Conservation (phyloP, 1,140 invertebrate species). For the Tetramorium parvispinum region DNA sequence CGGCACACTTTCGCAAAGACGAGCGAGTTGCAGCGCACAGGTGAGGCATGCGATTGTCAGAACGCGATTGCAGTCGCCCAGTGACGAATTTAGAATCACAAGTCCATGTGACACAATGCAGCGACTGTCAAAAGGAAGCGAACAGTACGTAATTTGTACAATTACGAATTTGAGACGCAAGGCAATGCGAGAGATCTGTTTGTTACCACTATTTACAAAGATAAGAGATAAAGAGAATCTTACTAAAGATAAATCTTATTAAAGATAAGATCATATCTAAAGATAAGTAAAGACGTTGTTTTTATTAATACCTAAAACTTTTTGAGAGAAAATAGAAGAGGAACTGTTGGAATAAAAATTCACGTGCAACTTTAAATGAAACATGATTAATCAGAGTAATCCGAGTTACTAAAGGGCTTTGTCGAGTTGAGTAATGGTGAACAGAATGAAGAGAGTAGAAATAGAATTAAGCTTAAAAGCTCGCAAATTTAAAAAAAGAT, state of each 20-base stretch:
- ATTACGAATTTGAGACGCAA: neutral
- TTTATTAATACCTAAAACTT: neutral
- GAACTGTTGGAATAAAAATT: neutral
- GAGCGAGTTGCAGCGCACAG: neutral
- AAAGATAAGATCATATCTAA: no score
- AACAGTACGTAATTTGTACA: conserved; percentile 2
- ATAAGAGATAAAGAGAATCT: neutral
- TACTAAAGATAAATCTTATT: no score
- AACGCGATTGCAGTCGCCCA: neutral
- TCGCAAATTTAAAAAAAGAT: neutral
- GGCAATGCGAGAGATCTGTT: neutral
- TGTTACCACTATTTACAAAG: neutral
- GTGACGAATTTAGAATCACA: neutral
- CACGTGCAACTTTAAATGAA: neutral
- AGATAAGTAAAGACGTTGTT: neutral
- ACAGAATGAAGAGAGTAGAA: neutral
- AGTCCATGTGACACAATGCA: neutral
- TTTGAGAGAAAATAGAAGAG: neutral
- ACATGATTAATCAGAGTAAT: conserved; percentile 9
- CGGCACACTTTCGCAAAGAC: neutral
- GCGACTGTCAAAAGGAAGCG: neutral
- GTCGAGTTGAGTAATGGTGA: neutral
- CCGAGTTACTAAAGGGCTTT: neutral
- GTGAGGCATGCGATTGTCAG: neutral
- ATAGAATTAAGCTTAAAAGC: neutral